These are phyloP conservation scores for Scaptomyza montana DNA, from an alignment of 1,140 invertebrate genomes.

Conservation along the genomic window DNA sequence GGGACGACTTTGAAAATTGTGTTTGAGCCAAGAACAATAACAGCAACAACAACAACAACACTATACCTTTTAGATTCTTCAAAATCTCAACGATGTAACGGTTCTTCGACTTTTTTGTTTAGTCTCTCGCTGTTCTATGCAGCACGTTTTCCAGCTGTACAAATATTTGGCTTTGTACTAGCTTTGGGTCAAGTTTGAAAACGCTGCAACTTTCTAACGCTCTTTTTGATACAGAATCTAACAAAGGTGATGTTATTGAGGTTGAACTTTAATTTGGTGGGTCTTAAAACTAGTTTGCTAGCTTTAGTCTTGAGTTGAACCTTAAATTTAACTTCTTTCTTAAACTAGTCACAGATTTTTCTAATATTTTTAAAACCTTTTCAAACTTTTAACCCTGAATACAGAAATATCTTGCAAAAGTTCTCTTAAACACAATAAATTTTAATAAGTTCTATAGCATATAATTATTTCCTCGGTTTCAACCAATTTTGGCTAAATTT, in stretches of 20 bases:
- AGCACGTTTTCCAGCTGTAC: conserved; percentile 42
- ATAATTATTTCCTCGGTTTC: too few relatives aligned
- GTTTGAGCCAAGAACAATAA: background rate
- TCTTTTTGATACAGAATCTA: background rate
- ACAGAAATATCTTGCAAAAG: too few relatives aligned
- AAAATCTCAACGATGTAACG: conserved; percentile 33
- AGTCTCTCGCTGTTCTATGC: conserved; percentile 10
- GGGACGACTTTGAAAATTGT: conserved; percentile 7
- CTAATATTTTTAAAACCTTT: too few relatives aligned
- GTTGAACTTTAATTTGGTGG: background rate
- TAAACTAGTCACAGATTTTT: too few relatives aligned
- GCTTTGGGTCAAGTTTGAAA: conserved; percentile 47
- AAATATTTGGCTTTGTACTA: conserved; percentile 56
- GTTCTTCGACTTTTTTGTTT: conserved; percentile 39
- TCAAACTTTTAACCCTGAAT: too few relatives aligned
- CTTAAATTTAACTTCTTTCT: background rate
- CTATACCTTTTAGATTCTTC: conserved; percentile 27
- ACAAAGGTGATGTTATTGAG: background rate
- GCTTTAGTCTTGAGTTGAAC: background rate
- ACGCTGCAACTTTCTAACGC: conserved; percentile 33
- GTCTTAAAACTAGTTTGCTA: background rate
- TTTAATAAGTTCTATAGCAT: too few relatives aligned
- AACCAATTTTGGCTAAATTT: background rate
- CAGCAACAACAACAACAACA: background rate
- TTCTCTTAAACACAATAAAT: too few relatives aligned